Conservation (phyloP, 2,888 invertebrate species). For the Perithous albicinctus region DNA sequence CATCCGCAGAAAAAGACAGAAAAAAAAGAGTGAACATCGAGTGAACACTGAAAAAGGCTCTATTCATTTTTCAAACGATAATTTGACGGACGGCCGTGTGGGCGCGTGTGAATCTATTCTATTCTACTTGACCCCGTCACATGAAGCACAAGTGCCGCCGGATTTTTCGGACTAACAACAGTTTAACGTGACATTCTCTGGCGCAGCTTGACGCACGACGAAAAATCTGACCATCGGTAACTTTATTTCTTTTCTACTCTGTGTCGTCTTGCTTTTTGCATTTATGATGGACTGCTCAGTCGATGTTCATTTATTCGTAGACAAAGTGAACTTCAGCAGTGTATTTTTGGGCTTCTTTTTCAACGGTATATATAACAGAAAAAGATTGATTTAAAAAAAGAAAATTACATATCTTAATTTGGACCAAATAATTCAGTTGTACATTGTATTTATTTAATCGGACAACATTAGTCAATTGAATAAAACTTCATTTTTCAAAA, state of each 20-base stretch:
- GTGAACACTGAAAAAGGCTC: slow-evolving; percentile 40
- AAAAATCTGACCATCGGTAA: slow-evolving; percentile 14
- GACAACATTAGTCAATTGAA: too few species aligned
- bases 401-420: too few species aligned
- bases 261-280: neutral
- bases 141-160: slow-evolving; percentile 59
- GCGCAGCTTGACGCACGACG: slow-evolving; percentile 37
- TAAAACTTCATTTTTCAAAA: too few species aligned
- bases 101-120: slow-evolving; percentile 13
- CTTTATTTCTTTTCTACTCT: neutral
- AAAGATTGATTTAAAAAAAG: neutral
- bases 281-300: neutral
- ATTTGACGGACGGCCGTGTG: slow-evolving; percentile 75
- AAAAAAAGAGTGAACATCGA: slow-evolving; percentile 61
- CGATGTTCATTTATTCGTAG: neutral
- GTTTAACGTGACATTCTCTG: slow-evolving; percentile 47
- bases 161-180: slow-evolving; percentile 61
- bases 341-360: neutral
- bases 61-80: slow-evolving; percentile 75
- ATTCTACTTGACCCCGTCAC: slow-evolving; percentile 47
- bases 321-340: neutral
- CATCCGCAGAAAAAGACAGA: slow-evolving; percentile 40
- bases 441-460: too few species aligned
- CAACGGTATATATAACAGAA: neutral
- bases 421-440: too few species aligned